These are phyloP conservation scores for Erithacus rubecula DNA, from an alignment of 2,797 vertebrate genomes.

Conservation along the genomic window DNA sequence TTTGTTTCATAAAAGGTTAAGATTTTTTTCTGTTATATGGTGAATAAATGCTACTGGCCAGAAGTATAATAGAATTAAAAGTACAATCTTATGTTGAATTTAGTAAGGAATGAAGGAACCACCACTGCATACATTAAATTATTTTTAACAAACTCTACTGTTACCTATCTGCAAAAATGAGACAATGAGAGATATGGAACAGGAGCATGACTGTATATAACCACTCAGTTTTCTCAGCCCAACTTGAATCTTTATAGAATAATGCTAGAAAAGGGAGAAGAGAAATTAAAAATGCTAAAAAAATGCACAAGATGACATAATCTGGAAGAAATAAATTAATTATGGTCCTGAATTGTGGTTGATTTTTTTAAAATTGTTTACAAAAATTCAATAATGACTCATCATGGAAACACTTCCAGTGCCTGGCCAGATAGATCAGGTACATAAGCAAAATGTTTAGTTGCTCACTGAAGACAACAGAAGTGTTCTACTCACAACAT, in stretches of 20 bases:
- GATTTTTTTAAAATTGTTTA: neutral
- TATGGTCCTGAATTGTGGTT: neutral
- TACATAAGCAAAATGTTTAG: neutral
- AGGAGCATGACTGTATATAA: neutral
- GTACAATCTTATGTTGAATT: neutral
- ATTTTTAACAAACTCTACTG: neutral
- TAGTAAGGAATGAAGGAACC: neutral
- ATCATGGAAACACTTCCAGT: neutral
- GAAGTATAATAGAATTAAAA: slow-evolving; percentile 48
- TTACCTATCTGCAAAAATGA: neutral
- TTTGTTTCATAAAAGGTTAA: slow-evolving; percentile 48
- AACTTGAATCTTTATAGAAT: neutral
- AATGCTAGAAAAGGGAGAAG: neutral
- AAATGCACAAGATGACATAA: neutral
- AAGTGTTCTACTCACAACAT: neutral
- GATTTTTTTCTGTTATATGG: slow-evolving; percentile 15
- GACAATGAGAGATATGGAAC: neutral
- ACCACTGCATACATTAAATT: neutral
- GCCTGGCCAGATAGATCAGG: neutral
- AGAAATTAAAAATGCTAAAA: neutral
- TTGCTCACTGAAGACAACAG: neutral
- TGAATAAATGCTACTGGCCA: neutral
- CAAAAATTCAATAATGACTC: neutral
- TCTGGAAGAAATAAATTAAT: neutral
- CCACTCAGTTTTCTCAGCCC: neutral